These are phyloP conservation scores for Amitus sp. DNA, from an alignment of 2,888 invertebrate species.

Conservation along the genomic window DNA sequence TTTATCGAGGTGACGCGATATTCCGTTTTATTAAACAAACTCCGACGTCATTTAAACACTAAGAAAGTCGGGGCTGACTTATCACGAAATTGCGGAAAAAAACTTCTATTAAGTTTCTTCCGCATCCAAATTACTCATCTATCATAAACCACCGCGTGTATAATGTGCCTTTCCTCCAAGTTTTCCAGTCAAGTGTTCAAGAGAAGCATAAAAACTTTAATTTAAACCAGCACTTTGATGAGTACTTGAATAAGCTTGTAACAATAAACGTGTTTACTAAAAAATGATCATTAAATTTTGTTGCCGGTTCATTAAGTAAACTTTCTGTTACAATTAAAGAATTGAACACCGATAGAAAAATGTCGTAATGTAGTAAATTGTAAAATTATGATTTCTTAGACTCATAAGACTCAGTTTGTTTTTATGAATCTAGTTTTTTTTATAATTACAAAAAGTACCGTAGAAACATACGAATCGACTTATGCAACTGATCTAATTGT, in stretches of 20 bases:
- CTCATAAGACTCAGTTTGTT: no score
- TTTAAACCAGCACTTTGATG: not conserved
- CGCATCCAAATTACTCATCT: no score
- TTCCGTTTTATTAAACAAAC: not conserved
- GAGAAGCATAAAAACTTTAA: slow-evolving; percentile 14
- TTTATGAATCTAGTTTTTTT: no score
- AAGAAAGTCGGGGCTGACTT: no score
- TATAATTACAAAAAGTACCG: no score
- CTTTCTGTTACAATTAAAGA: not conserved
- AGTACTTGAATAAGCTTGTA: slow-evolving; percentile 2
- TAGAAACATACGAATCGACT: no score
- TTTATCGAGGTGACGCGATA: slow-evolving; percentile 72
- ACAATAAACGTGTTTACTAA: not conserved
- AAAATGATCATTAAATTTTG: not conserved
- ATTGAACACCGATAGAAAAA: not conserved
- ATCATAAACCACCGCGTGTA: not conserved
- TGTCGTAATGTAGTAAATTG: not conserved
- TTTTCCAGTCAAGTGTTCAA: slow-evolving; percentile 4
- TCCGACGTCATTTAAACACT: no score
- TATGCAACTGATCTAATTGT: no score
- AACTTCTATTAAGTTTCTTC: no score
- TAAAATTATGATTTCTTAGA: no score
- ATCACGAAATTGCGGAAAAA: no score
- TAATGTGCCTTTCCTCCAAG: not conserved
- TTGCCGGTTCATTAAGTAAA: not conserved